Base-by-base conservation (phyloP, 2,113 vertebrate genomes). In the Oryzias celebensis region DNA sequence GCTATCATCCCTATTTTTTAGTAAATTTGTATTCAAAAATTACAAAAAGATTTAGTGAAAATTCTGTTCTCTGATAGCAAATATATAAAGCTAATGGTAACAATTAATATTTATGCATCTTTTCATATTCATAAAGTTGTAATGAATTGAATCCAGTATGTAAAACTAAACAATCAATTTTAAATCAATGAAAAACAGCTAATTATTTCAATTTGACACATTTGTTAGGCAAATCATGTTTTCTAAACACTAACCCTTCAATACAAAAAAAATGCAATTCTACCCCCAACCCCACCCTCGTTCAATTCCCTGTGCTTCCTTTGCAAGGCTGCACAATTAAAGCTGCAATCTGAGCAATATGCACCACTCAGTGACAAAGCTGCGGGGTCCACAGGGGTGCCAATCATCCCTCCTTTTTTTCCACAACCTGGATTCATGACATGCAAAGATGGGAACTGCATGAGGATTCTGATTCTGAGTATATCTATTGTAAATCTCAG, bases 321-420 rank as follows among this genome's bases (percentile, higher is more conserved):
- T 79, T 80, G 73, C 85, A 81, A 81, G 85, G 82, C 83, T 86
- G 77, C 83, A 79, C 86, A 90, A 90, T 91, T 90, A 90, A 84
- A 77, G 77, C 74, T 71, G 73, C 84, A 82, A 84, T 78, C 71
- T 82, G 84, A 85, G 79, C 80, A 80, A 61, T 60, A 75, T 80
- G 56, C 75, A 71, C 69, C 68, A 53, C 72, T 85, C 64, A 83
- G 7, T 78, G 84, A 83, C 85, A 80, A 66, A 73, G 76, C 78
- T 71, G 75, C 62, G 48, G 70, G 68, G 78, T 75, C 80, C 81
- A 84, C 73, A 77, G 80, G 71, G 81, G 77, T 79, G 78, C 75
- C 88, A 75, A 71, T 80, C 78, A 86, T 86, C 69, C 62, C 65
- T 70, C 71, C 14, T 41, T 16, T 62, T 44, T 36, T 20, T 6